Evolutionary conservation across 2,797 vertebrate species (phyloP).

Genomic region (Austrolebias charrua): DNA sequence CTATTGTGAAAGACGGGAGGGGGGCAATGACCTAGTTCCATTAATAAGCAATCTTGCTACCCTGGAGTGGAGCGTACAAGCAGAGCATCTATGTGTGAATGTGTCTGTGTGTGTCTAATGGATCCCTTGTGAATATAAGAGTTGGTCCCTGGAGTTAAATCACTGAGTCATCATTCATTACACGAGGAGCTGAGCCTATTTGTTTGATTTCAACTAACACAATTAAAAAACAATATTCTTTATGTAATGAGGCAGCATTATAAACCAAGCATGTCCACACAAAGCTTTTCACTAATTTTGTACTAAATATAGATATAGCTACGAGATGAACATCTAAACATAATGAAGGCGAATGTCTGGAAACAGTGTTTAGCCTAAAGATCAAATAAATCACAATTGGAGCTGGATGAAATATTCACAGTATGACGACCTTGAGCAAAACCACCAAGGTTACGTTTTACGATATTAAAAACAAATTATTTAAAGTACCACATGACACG

Average conservation of each 20-base stretch:
- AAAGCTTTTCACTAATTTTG: slow-evolving; percentile 42
- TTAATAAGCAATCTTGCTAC: slow-evolving; percentile 79
- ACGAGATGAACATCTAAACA: slow-evolving; percentile 25
- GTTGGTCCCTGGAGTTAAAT: slow-evolving; percentile 62
- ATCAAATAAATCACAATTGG: too few relatives aligned
- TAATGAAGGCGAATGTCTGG: slow-evolving; percentile 28
- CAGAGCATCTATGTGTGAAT: slow-evolving; percentile 38
- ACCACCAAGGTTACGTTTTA: too few relatives aligned
- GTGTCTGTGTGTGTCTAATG: slow-evolving; percentile 63
- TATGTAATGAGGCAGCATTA: slow-evolving; percentile 49
- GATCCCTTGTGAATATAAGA: slow-evolving; percentile 62
- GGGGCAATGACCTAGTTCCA: slow-evolving; percentile 80
- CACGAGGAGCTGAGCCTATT: slow-evolving; percentile 59
- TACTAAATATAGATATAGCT: slow-evolving; percentile 51
- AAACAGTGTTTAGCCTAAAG: too few relatives aligned
- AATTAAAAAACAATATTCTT: slow-evolving; percentile 45
- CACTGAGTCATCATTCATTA: slow-evolving; percentile 65
- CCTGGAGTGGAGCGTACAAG: slow-evolving; percentile 56
- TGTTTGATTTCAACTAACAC: slow-evolving; percentile 63
- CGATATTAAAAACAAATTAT: too few relatives aligned
- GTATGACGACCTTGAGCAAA: too few relatives aligned
- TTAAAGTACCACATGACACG: too few relatives aligned
- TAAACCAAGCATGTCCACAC: slow-evolving; percentile 61
- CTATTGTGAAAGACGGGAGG: slow-evolving; percentile 54
- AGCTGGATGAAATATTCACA: too few relatives aligned